Evolutionary conservation across 1,140 invertebrate species (phyloP), one percentile per base, ranked within the genome.

Genomic region (Stegodyphus mimosarum): DNA sequence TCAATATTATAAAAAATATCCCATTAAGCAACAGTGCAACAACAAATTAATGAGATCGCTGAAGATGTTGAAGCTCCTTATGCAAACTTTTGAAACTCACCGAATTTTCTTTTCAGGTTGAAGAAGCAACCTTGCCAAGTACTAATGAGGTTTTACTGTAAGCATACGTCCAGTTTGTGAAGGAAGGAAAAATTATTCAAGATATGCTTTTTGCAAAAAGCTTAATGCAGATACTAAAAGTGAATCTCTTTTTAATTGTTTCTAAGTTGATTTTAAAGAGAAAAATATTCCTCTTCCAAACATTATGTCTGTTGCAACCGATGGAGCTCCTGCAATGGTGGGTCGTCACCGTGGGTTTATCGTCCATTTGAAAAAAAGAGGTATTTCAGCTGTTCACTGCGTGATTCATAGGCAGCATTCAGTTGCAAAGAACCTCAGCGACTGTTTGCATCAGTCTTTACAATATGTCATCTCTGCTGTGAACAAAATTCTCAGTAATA

Each of bases 291-390:
- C 87, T 52, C 77, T 89, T 49, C 87, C 67, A 67, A 89, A 90
- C 89, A 89, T 89, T 71, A 76, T 89, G 60, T 88, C 88, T n/a
- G n/a, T n/a, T n/a, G n/a, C n/a, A n/a, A n/a, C n/a, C 74, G 88
- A 90, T 89, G 89, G 88, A 76, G 87, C 88, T 88, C 88, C 87
- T 70, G 83, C 88, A 15, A 69, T 2, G 66, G 17, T 69, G 66
- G 6, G 66, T 69, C 66, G 17, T 69, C 89, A 88, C 77, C 87
- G 83, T 71, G 86, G 86, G 69, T 89, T 69, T 89, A 88, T 77
- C 87, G 83, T 71, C 86, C 83, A 55, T 89, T 90, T 90, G 66
- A 90, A 89, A 88, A 84, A 88, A 64, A 75, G 76, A 67, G 87
- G 9, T 5, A 60, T 60, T 60, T 60, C 5, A 60, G 55, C 55